Percentiles rank a stretch among this genome's conserved stretches.
phyloP scores from a whole-genome alignment of 2,113 vertebrate species.

The Triplophysa siluroides region DNA sequence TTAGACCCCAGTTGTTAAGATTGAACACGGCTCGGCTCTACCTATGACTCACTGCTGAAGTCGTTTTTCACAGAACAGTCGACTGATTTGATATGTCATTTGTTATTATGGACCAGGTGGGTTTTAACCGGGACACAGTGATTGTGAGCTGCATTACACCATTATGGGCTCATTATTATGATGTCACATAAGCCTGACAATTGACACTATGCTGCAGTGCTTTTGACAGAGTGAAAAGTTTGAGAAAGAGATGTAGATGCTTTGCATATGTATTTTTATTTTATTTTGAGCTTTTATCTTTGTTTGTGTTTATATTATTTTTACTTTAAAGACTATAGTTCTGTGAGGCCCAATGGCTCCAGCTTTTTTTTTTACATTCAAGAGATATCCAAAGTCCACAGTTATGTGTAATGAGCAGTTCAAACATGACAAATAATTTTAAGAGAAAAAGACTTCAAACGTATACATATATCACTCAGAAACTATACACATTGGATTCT shows the following conservation, averaged over 20 bases:
- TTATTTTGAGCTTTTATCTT: too few species aligned
- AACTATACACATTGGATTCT: too few species aligned
- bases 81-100: slow-evolving; percentile 35
- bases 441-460: too few species aligned
- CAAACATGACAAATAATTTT: too few species aligned
- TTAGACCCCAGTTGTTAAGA: slow-evolving; percentile 13
- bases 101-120: slow-evolving; percentile 44
- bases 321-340: too few species aligned
- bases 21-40: slow-evolving; percentile 15
- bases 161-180: slow-evolving; percentile 46
- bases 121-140: slow-evolving; percentile 35
- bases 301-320: too few species aligned
- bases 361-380: too few species aligned
- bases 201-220: slow-evolving; percentile 16
- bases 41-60: slow-evolving; percentile 29
- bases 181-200: slow-evolving; percentile 35
- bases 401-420: too few species aligned
- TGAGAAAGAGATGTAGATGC: slow-evolving; percentile 3
- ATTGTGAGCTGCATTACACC: slow-evolving; percentile 38
- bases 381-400: too few species aligned
- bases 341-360: too few species aligned
- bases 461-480: too few species aligned
- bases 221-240: slow-evolving; percentile 10
- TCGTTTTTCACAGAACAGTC: slow-evolving; percentile 22
- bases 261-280: too few species aligned